Conservation (phyloP, 2,797 vertebrate genomes). For the Periparus ater region DNA sequence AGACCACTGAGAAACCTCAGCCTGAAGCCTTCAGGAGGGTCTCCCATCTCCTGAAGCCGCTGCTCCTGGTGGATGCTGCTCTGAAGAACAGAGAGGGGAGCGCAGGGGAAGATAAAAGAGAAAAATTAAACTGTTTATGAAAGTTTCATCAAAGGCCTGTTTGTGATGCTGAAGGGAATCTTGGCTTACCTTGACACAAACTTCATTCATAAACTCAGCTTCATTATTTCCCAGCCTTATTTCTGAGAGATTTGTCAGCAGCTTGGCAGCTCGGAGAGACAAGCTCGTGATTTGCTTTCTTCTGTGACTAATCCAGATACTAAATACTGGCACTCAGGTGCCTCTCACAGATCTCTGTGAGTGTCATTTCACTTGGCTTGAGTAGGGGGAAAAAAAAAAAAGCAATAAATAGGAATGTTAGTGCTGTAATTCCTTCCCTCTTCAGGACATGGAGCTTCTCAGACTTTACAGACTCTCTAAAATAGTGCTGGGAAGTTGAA, state of each 20-base stretch:
- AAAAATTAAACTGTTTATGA: conserved; percentile 48
- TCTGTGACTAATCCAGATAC: background rate
- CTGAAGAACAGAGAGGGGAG: background rate
- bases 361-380: background rate
- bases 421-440: background rate
- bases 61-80: background rate
- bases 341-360: background rate
- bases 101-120: conserved; percentile 41
- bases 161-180: background rate
- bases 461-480: background rate
- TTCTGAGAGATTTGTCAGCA: background rate
- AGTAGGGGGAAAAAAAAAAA: background rate
- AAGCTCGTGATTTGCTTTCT: background rate
- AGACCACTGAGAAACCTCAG: background rate
- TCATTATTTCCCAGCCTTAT: background rate
- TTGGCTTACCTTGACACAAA: conserved; percentile 22
- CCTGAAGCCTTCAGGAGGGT: background rate
- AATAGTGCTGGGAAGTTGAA: background rate
- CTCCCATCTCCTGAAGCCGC: background rate
- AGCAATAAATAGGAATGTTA: background rate
- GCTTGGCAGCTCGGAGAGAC: background rate
- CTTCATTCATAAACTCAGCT: conserved; percentile 3
- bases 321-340: background rate
- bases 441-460: background rate
- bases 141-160: conserved; percentile 56